A percentile compares a stretch with the other conserved stretches of the same genome.
Evolutionary conservation across 2,888 invertebrate genomes (phyloP).

Genomic region (Synanthedon myopaeformis): DNA sequence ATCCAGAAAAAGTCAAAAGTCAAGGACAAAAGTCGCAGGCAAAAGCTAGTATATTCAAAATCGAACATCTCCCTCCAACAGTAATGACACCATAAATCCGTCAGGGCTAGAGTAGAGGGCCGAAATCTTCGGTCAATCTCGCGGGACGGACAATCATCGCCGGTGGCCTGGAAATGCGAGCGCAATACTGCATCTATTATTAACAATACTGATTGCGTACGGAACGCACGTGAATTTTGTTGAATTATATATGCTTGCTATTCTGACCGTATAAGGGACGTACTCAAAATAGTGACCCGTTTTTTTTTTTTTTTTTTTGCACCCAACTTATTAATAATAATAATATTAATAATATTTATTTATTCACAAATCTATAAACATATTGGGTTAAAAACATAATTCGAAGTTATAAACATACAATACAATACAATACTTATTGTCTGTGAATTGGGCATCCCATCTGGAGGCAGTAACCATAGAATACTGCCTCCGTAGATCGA

Average conservation of each 20-base stretch:
- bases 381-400: too few relatives aligned
- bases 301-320: too few relatives aligned
- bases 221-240: constrained; percentile 57
- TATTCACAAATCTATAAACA: too few relatives aligned
- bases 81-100: constrained; percentile 39
- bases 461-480: too few relatives aligned
- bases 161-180: constrained; percentile 6
- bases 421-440: too few relatives aligned
- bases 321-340: too few relatives aligned
- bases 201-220: constrained; percentile 70
- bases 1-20: too few relatives aligned
- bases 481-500: too few relatives aligned
- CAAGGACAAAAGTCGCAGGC: too few relatives aligned
- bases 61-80: constrained; percentile 7
- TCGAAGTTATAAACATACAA: too few relatives aligned
- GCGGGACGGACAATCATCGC: constrained; percentile 57
- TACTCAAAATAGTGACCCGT: constrained; percentile 14
- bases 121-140: constrained; percentile 58
- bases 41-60: not conserved
- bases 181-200: constrained; percentile 47
- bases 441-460: too few relatives aligned
- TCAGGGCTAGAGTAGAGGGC: constrained; percentile 28
- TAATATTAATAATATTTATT: too few relatives aligned
- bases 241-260: constrained; percentile 61
- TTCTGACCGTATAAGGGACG: constrained; percentile 34